phyloP scores from a whole-genome alignment of 2,888 invertebrate genomes.

The Operophtera brumata region DNA sequence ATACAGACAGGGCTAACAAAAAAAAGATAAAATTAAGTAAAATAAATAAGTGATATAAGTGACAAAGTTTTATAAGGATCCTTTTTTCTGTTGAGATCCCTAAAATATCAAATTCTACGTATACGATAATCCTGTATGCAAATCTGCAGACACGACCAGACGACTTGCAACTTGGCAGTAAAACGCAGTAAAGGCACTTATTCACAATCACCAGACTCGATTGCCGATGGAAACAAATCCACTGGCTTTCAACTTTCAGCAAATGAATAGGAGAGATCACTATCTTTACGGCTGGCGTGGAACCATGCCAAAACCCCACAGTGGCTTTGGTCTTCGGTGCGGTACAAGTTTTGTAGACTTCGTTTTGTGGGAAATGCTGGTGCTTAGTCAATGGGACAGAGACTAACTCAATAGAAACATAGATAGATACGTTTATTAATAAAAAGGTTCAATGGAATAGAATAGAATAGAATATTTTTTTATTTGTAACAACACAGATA shows the following conservation, averaged over 20 bases:
- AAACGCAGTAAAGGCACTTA: conserved; percentile 11
- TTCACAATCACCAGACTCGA: conserved; percentile 10
- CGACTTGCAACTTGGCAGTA: conserved; percentile 7
- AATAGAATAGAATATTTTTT: too few species aligned
- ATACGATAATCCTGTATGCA: conserved; percentile 3
- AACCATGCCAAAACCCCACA: conserved; percentile 44
- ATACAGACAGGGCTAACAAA: too few species aligned
- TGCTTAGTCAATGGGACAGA: too few species aligned
- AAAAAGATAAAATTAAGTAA: too few species aligned
- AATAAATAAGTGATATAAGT: too few species aligned
- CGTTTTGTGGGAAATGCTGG: neutral
- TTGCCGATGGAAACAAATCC: conserved; percentile 36
- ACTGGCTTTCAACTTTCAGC: conserved; percentile 28
- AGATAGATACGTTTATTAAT: too few species aligned
- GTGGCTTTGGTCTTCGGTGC: conserved; percentile 15
- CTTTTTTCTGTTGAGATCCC: too few species aligned
- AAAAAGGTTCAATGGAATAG: too few species aligned
- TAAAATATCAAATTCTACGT: neutral
- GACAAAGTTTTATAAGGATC: too few species aligned
- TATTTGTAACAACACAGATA: too few species aligned
- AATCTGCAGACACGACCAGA: neutral
- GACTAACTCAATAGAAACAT: too few species aligned
- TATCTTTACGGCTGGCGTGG: conserved; percentile 46
- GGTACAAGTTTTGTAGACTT: neutral
- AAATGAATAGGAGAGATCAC: conserved; percentile 48